Conservation (phyloP, 2,113 vertebrate species). For the Pterocles orientalis region DNA sequence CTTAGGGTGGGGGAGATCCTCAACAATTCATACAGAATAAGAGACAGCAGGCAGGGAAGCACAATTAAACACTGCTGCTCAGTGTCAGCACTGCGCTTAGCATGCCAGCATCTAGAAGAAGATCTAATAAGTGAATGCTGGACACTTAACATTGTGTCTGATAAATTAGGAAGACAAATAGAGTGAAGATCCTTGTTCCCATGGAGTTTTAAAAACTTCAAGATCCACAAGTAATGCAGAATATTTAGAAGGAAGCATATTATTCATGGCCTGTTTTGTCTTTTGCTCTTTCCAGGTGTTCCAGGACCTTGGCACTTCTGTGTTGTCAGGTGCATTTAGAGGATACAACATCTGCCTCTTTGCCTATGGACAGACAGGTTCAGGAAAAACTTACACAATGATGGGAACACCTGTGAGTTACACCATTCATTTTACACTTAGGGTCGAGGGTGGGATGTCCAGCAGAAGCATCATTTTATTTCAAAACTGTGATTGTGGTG, state of each 20-base stretch:
- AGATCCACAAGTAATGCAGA: not conserved
- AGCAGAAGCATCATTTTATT: not conserved
- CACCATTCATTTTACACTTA: not conserved
- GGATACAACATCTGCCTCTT: conserved; percentile 99
- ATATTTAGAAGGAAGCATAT: not conserved
- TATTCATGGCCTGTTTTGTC: not conserved
- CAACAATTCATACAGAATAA: not conserved
- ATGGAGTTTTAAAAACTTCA: not conserved
- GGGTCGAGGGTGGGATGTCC: not conserved
- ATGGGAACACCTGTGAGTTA: conserved; percentile 93
- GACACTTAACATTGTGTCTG: not conserved
- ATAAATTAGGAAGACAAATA: not conserved
- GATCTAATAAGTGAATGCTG: not conserved
- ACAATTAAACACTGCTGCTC: not conserved
- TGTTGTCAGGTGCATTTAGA: conserved; percentile 87
- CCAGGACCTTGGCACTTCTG: conserved; percentile 92
- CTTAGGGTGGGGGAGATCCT: not conserved
- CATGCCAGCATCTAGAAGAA: not conserved
- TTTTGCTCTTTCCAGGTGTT: conserved; percentile 85
- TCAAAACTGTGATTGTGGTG: not conserved
- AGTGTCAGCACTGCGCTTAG: not conserved
- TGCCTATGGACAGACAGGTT: conserved; percentile 97
- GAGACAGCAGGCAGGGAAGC: not conserved
- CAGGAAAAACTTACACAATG: conserved; percentile 99
- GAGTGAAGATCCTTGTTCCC: not conserved